Percentiles rank a stretch among this genome's conserved stretches.
phyloP scores from a whole-genome alignment of 2,797 vertebrate genomes.

The Pteronotus mesoamericanus region DNA sequence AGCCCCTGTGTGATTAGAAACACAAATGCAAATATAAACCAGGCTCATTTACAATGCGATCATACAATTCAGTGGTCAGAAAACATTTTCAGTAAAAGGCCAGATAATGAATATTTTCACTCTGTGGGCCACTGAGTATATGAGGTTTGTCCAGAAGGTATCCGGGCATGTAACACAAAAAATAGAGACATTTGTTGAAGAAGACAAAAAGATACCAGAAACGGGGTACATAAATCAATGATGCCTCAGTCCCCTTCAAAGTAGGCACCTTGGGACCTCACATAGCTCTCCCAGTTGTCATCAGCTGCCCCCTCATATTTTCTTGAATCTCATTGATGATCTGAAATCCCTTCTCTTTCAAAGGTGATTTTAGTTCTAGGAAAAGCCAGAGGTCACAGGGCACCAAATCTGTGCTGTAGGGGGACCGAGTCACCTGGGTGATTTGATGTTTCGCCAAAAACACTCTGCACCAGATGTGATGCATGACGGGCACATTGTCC shows the following conservation, averaged over 20 bases:
- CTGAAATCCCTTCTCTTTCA: background rate
- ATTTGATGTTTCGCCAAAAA: background rate
- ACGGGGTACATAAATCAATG: background rate
- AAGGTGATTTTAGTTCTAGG: background rate
- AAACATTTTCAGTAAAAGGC: constrained; percentile 10
- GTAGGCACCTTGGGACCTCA: background rate
- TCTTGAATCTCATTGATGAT: background rate
- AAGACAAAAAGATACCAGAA: background rate
- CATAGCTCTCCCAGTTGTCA: background rate
- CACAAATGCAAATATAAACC: background rate
- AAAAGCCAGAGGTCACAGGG: background rate
- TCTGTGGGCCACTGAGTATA: background rate
- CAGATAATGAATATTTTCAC: background rate
- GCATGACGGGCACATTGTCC: background rate
- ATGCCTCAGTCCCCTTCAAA: background rate
- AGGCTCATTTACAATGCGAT: background rate
- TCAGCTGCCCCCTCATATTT: background rate
- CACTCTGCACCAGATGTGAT: background rate
- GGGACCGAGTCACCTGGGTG: background rate
- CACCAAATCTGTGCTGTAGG: background rate
- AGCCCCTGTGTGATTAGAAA: constrained; percentile 1
- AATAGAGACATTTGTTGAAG: background rate
- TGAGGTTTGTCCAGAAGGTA: background rate
- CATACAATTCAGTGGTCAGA: background rate
- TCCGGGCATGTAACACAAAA: background rate